Conservation (phyloP, 1,140 invertebrate genomes). For the Leptopilina boulardi region DNA sequence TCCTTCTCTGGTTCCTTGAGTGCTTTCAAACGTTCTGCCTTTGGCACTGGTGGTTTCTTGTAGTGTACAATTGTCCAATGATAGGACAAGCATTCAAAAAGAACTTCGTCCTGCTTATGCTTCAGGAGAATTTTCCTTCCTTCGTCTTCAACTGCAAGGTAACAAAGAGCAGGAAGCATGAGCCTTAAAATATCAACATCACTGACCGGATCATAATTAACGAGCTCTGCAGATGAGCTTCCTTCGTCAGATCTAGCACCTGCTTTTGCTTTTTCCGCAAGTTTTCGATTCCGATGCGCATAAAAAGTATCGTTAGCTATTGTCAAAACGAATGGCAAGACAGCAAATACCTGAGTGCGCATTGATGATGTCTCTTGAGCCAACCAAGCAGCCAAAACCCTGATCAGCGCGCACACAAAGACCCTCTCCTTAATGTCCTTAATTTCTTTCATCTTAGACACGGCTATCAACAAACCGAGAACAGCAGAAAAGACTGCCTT, state of each 20-base stretch:
- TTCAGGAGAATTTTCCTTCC: conserved; percentile 88
- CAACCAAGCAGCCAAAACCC: conserved; percentile 91
- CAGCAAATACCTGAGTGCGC: conserved; percentile 86
- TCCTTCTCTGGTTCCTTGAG: conserved; percentile 85
- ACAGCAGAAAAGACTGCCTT: conserved; percentile 93
- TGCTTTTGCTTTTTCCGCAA: conserved; percentile 80
- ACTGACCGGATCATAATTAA: conserved; percentile 79
- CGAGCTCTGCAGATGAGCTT: conserved; percentile 58
- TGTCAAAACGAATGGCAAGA: conserved; percentile 87
- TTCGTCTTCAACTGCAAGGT: conserved; percentile 92
- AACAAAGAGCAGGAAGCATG: conserved; percentile 91
- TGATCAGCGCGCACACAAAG: conserved; percentile 88
- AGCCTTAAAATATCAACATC: conserved; percentile 86
- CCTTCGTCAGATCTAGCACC: conserved; percentile 75
- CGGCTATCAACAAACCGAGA: conserved; percentile 83
- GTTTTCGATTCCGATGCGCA: conserved; percentile 79
- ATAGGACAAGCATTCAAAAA: conserved; percentile 87
- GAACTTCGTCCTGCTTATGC: conserved; percentile 86
- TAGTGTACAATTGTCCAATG: conserved; percentile 92
- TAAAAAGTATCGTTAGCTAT: conserved; percentile 90
- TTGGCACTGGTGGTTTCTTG: conserved; percentile 87
- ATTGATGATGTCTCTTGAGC: conserved; percentile 94
- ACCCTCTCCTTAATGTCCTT: conserved; percentile 81
- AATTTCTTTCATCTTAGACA: conserved; percentile 84
- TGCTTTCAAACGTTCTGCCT: conserved; percentile 84